Percentiles rank a stretch among this genome's conserved stretches.
Conservation (phyloP, 1,140 invertebrate species). For the Drosophila carrolli region DNA sequence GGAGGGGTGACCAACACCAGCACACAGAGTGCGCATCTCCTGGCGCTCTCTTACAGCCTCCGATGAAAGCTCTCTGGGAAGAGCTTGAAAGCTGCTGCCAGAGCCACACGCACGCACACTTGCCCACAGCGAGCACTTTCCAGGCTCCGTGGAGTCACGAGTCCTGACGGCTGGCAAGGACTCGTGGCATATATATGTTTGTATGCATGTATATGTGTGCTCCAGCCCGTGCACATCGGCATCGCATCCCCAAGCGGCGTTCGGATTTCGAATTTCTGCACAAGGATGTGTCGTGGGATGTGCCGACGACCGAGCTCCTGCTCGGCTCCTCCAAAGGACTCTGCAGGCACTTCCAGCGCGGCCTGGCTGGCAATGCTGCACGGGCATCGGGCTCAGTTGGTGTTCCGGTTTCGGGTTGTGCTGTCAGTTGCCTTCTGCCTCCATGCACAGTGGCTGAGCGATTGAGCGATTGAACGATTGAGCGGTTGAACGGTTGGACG, state of each 20-base stretch:
- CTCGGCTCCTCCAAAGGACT: slow-evolving; percentile 49
- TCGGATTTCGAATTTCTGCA: slow-evolving; percentile 42
- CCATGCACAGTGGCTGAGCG: slow-evolving; percentile 66
- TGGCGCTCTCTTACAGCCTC: slow-evolving; percentile 41
- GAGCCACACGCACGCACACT: slow-evolving; percentile 11
- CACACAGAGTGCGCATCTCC: slow-evolving; percentile 19
- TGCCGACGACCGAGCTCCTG: not conserved
- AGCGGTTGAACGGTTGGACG: slow-evolving; percentile 19
- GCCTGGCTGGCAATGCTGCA: slow-evolving; percentile 70
- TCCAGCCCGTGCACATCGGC: slow-evolving; percentile 34
- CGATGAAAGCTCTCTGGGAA: slow-evolving; percentile 34
- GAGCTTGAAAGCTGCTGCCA: slow-evolving; percentile 31
- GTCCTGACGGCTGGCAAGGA: slow-evolving; percentile 43
- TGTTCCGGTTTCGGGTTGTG: slow-evolving; percentile 85
- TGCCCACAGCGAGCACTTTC: slow-evolving; percentile 13
- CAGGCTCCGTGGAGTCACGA: slow-evolving; percentile 40
- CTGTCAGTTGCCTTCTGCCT: slow-evolving; percentile 84
- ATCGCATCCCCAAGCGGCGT: slow-evolving; percentile 10
- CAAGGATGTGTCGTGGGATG: slow-evolving; percentile 50
- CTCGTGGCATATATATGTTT: slow-evolving; percentile 20
- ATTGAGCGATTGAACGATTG: slow-evolving; percentile 36
- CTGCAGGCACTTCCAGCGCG: slow-evolving; percentile 66
- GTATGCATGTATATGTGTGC: slow-evolving; percentile 7
- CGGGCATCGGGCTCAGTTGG: slow-evolving; percentile 82
- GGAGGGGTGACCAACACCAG: not conserved